Base-by-base conservation (phyloP, 2,888 invertebrate species). In the Teleiodes luculella region DNA sequence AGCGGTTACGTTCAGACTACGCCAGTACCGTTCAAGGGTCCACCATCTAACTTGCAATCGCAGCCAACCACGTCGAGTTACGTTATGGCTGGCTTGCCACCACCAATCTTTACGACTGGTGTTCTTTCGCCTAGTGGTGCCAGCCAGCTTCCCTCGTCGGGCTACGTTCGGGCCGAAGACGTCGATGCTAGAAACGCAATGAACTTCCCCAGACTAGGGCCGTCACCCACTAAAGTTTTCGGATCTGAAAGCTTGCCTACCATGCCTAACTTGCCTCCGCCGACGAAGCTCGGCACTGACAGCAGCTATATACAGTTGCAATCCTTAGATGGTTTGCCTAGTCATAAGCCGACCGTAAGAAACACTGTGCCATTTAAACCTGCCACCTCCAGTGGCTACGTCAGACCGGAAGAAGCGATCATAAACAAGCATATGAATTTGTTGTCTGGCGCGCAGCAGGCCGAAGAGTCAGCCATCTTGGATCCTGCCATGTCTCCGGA, bases 401-500 rank as follows among this genome's bases (percentile, higher is more conserved):
- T 87, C 41, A 85, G 83, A 59, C 82, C 80, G 14, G 84, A 76
- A 45, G 86, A 88, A 59, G 83, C 83, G 13, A 85, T 88, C 33
- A 80, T 88, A 45, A 86, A 78, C 65, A 90, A 90, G 63, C 88
- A 87, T 60, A 71, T 88, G n/a, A 83, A 85, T 60, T 79, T 87
- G 67, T 66, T 82, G 59, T 75, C 78, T 11, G 77, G 79, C 30
- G 76, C 77, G 7, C 83, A 83, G 57, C 69, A 78, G 24, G 66
- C 73, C 16, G 87, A 88, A 36, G 84, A 86, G 67, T 80, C 89
- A 0, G 86, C 83, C 14, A 80, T 88, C 55, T 60, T 88, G 36
- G 87, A 88, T 61, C 87, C 87, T n/a, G 75, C 78, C 54, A 87
- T 89, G 83, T 88, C 89, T 30, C 89, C 89, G 5, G 88, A 88